Evolutionary conservation across 2,888 invertebrate genomes (phyloP).

Genomic region (Mamestra brassicae): DNA sequence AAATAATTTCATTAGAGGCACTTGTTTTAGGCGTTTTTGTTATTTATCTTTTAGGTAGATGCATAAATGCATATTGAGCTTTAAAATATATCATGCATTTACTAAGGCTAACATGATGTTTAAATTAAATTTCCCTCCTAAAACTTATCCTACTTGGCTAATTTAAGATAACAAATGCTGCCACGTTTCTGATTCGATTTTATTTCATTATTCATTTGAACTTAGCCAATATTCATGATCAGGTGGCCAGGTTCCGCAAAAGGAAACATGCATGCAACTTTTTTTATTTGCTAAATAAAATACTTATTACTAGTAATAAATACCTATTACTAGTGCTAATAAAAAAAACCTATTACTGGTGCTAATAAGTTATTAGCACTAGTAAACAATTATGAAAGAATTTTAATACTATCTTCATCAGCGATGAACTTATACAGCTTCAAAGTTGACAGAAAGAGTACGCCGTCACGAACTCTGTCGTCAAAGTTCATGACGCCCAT

Average conservation of each 20-base stretch:
- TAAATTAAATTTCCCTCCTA: constrained; percentile 1
- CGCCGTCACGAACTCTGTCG: too few relatives aligned
- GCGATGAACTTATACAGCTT: too few relatives aligned
- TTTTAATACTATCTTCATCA: too few relatives aligned
- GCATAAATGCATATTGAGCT: constrained; percentile 50
- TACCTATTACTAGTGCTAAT: too few relatives aligned
- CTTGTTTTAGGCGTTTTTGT: constrained; percentile 10
- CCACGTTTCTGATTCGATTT: not conserved
- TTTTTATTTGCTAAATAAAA: too few relatives aligned
- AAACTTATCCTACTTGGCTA: constrained; percentile 20
- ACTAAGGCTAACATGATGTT: constrained; percentile 8
- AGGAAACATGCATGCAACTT: not conserved
- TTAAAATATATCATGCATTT: constrained; percentile 51
- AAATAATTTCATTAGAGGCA: constrained; percentile 34
- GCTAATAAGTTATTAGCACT: too few relatives aligned
- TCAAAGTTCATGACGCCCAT: too few relatives aligned
- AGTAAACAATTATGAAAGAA: too few relatives aligned
- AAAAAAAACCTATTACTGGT: too few relatives aligned
- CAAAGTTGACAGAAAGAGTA: too few relatives aligned
- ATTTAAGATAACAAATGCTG: constrained; percentile 28
- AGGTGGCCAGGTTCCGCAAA: not conserved
- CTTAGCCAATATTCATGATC: not conserved
- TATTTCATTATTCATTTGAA: too few relatives aligned
- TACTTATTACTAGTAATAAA: too few relatives aligned
- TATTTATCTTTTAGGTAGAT: constrained; percentile 9